Conservation (phyloP, 2,113 vertebrate species). For the Hippoglossus stenolepis region DNA sequence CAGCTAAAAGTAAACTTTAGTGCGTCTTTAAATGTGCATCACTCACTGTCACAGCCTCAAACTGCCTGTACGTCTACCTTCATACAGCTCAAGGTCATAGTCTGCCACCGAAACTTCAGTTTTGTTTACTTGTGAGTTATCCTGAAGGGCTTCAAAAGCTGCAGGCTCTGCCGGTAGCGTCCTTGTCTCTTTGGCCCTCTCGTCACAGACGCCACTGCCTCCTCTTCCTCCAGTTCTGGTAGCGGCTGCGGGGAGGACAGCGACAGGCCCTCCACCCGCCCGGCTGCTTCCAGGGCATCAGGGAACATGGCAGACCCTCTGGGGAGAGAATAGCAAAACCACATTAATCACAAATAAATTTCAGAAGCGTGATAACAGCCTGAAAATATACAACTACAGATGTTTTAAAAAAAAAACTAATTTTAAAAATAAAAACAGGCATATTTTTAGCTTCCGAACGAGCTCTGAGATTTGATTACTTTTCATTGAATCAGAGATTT, state of each 20-base stretch:
- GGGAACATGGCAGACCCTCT: conserved; percentile 75
- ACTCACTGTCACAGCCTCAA: neutral
- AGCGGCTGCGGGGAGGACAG: conserved; percentile 71
- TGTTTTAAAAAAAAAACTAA: neutral
- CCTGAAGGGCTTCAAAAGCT: conserved; percentile 86
- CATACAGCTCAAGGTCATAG: conserved; percentile 11
- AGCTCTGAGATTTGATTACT: neutral
- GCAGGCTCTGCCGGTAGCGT: conserved; percentile 83
- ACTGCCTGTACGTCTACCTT: neutral
- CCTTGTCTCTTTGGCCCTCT: conserved; percentile 67
- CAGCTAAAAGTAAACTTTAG: conserved; percentile 12
- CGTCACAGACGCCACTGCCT: conserved; percentile 49
- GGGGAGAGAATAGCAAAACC: conserved; percentile 10
- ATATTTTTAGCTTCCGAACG: neutral
- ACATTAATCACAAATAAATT: neutral
- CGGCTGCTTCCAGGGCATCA: conserved; percentile 77
- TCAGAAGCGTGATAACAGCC: neutral
- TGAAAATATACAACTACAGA: neutral
- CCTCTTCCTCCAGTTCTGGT: conserved; percentile 74
- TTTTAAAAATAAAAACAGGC: neutral
- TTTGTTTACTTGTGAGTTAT: conserved; percentile 84
- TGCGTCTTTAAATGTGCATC: conserved; percentile 1
- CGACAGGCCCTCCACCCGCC: conserved; percentile 78
- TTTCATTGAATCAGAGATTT: neutral
- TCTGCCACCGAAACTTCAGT: neutral